Conservation (phyloP, 2,797 vertebrate genomes). For the Acipenser oxyrinchus region DNA sequence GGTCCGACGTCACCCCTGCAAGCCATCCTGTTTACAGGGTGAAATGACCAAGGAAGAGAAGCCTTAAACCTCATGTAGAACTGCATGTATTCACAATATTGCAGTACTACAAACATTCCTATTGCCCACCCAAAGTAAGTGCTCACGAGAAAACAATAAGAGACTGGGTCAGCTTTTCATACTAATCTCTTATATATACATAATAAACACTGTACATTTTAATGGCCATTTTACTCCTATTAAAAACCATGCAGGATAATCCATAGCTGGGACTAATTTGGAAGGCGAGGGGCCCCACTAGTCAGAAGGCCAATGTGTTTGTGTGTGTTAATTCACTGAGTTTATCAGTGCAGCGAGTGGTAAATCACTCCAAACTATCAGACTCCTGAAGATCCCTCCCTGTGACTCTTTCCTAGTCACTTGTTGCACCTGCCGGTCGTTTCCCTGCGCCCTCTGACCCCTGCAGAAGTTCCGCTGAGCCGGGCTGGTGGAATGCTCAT, state of each 20-base stretch:
- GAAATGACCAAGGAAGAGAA: no score
- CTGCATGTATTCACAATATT: no score
- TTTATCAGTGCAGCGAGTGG: not conserved
- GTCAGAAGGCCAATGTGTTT: not conserved
- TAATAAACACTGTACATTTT: not conserved
- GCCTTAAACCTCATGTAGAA: no score
- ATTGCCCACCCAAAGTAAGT: no score
- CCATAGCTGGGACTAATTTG: not conserved
- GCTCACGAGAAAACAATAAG: no score
- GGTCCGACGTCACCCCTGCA: no score
- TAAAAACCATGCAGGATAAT: not conserved
- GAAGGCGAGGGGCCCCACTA: not conserved
- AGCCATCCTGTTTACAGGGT: no score
- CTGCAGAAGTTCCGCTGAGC: not conserved
- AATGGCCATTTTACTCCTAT: not conserved
- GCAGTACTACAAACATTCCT: no score
- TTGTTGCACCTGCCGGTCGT: constrained; percentile 2
- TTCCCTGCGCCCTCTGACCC: constrained; percentile 5
- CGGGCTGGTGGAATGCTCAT: not conserved
- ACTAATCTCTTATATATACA: no score
- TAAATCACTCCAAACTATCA: constrained; percentile 1
- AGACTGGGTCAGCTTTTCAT: no score
- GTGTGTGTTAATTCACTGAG: constrained; percentile 16
- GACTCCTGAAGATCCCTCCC: not conserved
- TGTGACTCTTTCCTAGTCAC: not conserved